phyloP scores from a whole-genome alignment of 2,113 vertebrate genomes.

The Paracanthobrama guichenoti region DNA sequence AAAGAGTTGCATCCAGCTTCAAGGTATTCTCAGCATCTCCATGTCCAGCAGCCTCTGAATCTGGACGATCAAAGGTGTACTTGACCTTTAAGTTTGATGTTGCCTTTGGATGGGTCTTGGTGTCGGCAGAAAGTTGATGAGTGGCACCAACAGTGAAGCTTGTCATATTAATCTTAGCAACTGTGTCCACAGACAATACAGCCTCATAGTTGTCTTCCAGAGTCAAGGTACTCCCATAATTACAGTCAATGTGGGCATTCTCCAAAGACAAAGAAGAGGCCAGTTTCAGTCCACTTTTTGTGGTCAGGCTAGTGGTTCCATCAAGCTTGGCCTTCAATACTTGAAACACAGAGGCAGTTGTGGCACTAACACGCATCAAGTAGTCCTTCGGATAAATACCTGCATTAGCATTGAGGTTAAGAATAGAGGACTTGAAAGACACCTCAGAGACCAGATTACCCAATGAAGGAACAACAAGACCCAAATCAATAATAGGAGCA shows the following conservation, averaged over 20 bases:
- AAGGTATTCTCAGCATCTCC: slow-evolving; percentile 75
- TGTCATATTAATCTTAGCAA: slow-evolving; percentile 70
- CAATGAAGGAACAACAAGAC: slow-evolving; percentile 69
- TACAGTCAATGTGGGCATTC: slow-evolving; percentile 78
- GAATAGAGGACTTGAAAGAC: slow-evolving; percentile 85
- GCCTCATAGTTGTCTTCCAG: slow-evolving; percentile 79
- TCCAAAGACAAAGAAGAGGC: slow-evolving; percentile 83
- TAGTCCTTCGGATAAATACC: slow-evolving; percentile 83
- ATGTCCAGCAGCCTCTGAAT: slow-evolving; percentile 72
- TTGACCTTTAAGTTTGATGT: slow-evolving; percentile 76
- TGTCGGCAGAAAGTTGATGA: slow-evolving; percentile 82
- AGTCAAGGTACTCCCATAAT: slow-evolving; percentile 82
- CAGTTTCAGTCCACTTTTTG: slow-evolving; percentile 83
- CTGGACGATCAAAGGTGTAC: slow-evolving; percentile 73
- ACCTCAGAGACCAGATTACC: slow-evolving; percentile 86
- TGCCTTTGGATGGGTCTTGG: slow-evolving; percentile 78
- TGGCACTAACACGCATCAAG: slow-evolving; percentile 79
- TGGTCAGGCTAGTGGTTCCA: slow-evolving; percentile 83
- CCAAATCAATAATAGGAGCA: slow-evolving; percentile 67
- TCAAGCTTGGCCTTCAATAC: slow-evolving; percentile 83
- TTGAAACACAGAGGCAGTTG: slow-evolving; percentile 81
- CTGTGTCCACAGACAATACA: slow-evolving; percentile 70
- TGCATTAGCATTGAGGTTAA: slow-evolving; percentile 82
- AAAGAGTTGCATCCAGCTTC: slow-evolving; percentile 77
- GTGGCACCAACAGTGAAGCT: slow-evolving; percentile 77